These are phyloP conservation scores for Gonioctena quinquepunctata DNA, from an alignment of 1,140 invertebrate species.

Conservation along the genomic window DNA sequence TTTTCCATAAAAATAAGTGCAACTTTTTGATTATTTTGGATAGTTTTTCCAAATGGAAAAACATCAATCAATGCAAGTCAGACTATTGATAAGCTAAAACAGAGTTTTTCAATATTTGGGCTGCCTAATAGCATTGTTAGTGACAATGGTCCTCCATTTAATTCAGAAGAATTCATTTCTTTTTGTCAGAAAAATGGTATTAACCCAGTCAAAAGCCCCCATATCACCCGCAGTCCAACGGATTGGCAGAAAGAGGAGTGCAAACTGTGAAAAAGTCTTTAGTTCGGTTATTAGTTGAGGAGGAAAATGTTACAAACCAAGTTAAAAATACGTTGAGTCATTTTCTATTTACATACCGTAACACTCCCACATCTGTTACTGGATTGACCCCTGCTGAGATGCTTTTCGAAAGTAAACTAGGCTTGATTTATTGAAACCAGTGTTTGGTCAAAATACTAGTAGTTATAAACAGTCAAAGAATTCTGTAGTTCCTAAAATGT, in stretches of 20 bases:
- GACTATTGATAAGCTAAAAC: constrained; percentile 28
- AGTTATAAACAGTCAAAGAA: not conserved
- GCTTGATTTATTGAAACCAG: not conserved
- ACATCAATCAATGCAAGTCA: constrained; percentile 11
- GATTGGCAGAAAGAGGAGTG: constrained; percentile 15
- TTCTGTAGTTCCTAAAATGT: not conserved
- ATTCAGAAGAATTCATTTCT: no score
- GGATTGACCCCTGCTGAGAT: not conserved
- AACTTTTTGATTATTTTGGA: constrained; percentile 20
- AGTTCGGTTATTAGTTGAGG: not conserved
- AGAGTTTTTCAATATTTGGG: constrained; percentile 32
- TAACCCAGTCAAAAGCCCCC: constrained; percentile 10
- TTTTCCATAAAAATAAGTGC: no score
- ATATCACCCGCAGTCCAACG: constrained; percentile 25
- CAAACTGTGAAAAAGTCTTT: constrained; percentile 17
- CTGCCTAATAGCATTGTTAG: constrained; percentile 16
- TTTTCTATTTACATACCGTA: constrained; percentile 10
- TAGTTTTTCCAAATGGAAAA: constrained; percentile 36
- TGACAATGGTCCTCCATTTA: constrained; percentile 32
- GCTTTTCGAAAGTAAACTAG: not conserved
- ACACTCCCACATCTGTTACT: not conserved
- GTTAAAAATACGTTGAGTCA: constrained; percentile 1
- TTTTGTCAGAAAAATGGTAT: constrained; percentile 27
- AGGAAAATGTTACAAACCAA: not conserved
- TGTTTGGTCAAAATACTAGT: not conserved